phyloP scores from a whole-genome alignment of 2,113 vertebrate species.

The Centrocercus urophasianus region DNA sequence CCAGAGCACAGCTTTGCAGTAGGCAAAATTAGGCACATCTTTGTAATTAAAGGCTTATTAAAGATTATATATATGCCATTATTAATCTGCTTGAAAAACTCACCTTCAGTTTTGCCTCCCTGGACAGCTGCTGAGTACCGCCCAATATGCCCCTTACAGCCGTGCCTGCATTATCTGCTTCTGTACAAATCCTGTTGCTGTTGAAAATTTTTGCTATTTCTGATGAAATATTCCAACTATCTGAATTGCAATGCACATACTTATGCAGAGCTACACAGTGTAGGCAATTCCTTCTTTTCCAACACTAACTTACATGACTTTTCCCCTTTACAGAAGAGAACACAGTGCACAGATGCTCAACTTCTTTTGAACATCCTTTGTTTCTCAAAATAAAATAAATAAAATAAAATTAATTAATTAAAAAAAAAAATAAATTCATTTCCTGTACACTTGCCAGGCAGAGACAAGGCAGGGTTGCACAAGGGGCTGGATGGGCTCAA shows the following conservation, averaged over 20 bases:
- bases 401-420: no score
- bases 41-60: slow-evolving; percentile 22
- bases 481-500: not conserved
- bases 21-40: not conserved
- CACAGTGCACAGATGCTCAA: not conserved
- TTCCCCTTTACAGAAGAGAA: not conserved
- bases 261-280: not conserved
- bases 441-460: not conserved
- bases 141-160: not conserved
- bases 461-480: not conserved
- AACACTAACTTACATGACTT: not conserved
- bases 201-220: not conserved
- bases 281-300: not conserved
- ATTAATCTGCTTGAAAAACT: not conserved
- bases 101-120: not conserved
- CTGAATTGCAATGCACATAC: not conserved
- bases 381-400: not conserved
- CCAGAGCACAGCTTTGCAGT: not conserved
- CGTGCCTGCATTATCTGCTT: not conserved
- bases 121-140: not conserved
- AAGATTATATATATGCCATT: not conserved
- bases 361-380: not conserved
- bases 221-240: not conserved
- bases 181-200: not conserved
- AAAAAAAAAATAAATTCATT: not conserved